phyloP scores from a whole-genome alignment of 2,797 vertebrate genomes.

The Sebastes vulpes region DNA sequence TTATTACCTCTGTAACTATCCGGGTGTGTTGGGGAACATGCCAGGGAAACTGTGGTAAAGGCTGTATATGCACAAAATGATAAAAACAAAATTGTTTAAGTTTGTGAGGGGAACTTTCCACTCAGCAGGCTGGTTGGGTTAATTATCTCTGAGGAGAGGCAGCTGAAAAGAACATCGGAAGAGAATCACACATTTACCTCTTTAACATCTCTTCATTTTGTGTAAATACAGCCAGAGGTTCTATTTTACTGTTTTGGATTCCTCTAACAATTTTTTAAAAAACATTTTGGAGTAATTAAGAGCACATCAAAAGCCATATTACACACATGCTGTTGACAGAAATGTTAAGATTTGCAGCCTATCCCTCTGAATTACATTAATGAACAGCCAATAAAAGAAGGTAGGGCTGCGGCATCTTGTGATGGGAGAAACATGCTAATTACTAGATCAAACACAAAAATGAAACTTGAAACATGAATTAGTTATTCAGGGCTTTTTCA shows the following conservation, averaged over 20 bases:
- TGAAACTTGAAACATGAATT: not conserved
- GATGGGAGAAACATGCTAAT: not conserved
- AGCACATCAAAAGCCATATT: conserved; percentile 34
- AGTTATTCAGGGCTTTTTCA: not conserved
- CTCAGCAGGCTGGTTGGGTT: too few species aligned
- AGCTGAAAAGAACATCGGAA: not conserved
- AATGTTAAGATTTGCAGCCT: not conserved
- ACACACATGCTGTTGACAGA: not conserved
- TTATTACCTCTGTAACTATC: conserved; percentile 32
- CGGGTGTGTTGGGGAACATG: not conserved
- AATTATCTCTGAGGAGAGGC: too few species aligned
- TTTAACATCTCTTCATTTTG: not conserved
- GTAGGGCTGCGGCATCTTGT: not conserved
- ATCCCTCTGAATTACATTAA: not conserved
- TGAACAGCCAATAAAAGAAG: not conserved
- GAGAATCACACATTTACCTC: not conserved
- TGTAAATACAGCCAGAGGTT: not conserved
- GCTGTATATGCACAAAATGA: conserved; percentile 37
- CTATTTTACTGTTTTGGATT: not conserved
- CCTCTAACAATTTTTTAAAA: not conserved
- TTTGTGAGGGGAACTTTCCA: too few species aligned
- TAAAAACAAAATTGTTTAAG: too few species aligned
- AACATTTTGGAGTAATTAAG: not conserved
- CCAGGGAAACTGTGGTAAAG: conserved; percentile 31
- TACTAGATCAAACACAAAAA: not conserved